Evolutionary conservation across 2,888 invertebrate genomes (phyloP).

Genomic region (Salpingus planirostris): DNA sequence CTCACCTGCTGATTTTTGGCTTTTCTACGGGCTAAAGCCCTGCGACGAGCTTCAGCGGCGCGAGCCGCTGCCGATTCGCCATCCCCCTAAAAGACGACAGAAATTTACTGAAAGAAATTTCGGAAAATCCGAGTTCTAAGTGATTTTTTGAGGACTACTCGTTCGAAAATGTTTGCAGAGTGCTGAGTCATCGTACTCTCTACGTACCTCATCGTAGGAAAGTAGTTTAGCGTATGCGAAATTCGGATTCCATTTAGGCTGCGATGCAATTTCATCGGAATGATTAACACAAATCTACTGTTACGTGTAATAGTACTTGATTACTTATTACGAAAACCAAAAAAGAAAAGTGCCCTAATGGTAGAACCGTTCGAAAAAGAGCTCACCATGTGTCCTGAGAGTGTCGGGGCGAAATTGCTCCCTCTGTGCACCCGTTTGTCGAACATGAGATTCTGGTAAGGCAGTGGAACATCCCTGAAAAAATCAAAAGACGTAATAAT

Average conservation of each 20-base stretch:
- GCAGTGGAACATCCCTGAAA: slow-evolving; percentile 9
- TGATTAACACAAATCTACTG: neutral
- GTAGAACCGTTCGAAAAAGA: too few relatives aligned
- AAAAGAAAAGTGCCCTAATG: neutral
- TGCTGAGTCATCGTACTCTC: neutral
- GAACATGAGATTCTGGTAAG: slow-evolving; percentile 79
- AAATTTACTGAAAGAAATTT: too few relatives aligned
- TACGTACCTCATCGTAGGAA: slow-evolving; percentile 34
- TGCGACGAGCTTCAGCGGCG: slow-evolving; percentile 58
- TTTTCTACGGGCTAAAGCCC: slow-evolving; percentile 65
- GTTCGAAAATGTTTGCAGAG: neutral
- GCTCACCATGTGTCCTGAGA: slow-evolving; percentile 10
- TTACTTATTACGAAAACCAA: neutral
- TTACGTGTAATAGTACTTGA: neutral
- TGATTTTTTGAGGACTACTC: too few relatives aligned
- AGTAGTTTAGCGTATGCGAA: slow-evolving; percentile 49
- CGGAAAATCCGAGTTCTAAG: too few relatives aligned
- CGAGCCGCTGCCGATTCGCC: slow-evolving; percentile 47
- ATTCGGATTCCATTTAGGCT: slow-evolving; percentile 48
- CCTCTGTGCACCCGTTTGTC: slow-evolving; percentile 81
- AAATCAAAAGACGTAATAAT: too few relatives aligned
- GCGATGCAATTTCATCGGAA: slow-evolving; percentile 25
- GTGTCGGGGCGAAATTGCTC: slow-evolving; percentile 56
- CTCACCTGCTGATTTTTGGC: slow-evolving; percentile 50
- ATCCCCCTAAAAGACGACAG: slow-evolving; percentile 35